phyloP scores from a whole-genome alignment of 2,888 invertebrate genomes.

The Linyphia triangularis region DNA sequence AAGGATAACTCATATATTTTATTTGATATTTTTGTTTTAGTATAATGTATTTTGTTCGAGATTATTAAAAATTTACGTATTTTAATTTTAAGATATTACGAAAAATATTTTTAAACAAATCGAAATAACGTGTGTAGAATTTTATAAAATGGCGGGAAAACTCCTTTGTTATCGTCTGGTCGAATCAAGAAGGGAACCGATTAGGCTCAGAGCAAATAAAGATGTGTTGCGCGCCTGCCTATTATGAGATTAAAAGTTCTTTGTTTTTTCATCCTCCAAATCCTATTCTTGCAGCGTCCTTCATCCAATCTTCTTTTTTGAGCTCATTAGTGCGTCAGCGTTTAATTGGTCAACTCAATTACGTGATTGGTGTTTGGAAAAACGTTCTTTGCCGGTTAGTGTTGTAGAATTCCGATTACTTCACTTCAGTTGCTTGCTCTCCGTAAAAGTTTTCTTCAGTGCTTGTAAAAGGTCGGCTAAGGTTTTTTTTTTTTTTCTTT shows the following conservation, averaged over 20 bases:
- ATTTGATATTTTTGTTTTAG: too few species aligned
- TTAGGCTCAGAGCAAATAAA: conserved; percentile 42
- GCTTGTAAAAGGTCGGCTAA: background rate
- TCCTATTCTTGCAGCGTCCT: conserved; percentile 20
- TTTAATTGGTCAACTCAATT: conserved; percentile 66
- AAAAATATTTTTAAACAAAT: background rate
- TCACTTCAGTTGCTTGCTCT: conserved; percentile 1
- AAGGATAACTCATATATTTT: too few species aligned
- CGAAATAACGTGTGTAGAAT: background rate
- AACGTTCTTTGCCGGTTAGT: conserved; percentile 23
- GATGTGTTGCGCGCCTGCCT: conserved; percentile 33
- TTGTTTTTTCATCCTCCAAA: conserved; percentile 15
- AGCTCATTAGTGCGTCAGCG: conserved; percentile 39
- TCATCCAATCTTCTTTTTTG: conserved; percentile 22
- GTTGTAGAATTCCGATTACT: conserved; percentile 38
- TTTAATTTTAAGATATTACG: too few species aligned
- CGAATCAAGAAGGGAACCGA: conserved; percentile 29
- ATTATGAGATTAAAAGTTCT: conserved; percentile 53
- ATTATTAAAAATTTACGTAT: too few species aligned
- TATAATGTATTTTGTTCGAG: too few species aligned
- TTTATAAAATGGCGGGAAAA: conserved; percentile 20
- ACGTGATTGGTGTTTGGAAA: conserved; percentile 57
- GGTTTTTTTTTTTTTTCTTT: background rate
- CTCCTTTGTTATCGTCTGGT: conserved; percentile 6
- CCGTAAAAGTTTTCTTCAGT: background rate